Conservation (phyloP, 2,888 invertebrate genomes). For the Eurois occulta region DNA sequence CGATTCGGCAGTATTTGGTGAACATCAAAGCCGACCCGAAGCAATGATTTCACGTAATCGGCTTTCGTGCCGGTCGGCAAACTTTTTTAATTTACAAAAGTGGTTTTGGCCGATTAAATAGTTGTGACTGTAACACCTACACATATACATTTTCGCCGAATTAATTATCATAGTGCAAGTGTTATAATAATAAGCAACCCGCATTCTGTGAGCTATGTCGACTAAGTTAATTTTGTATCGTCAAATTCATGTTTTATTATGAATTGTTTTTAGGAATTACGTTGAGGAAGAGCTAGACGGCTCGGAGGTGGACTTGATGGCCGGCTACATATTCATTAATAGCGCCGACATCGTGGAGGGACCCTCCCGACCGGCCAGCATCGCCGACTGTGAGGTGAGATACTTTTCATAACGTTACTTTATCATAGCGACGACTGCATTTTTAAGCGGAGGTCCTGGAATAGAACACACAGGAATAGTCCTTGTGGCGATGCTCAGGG, state of each 20-base stretch:
- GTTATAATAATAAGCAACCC: not conserved
- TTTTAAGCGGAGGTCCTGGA: not conserved
- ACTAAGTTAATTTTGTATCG: not conserved
- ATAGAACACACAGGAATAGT: too few species aligned
- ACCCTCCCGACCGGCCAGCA: constrained; percentile 48
- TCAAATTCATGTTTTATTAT: constrained; percentile 7
- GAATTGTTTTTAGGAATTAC: constrained; percentile 43
- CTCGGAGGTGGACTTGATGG: constrained; percentile 73
- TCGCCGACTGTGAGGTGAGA: constrained; percentile 64
- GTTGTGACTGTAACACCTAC: too few species aligned
- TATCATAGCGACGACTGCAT: not conserved
- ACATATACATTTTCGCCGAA: not conserved
- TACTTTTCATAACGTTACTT: not conserved
- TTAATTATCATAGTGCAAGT: too few species aligned
- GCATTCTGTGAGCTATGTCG: not conserved
- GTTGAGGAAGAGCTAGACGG: constrained; percentile 74
- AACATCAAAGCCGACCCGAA: not conserved
- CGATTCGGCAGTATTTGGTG: not conserved
- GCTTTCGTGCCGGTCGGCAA: not conserved
- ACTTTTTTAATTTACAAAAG: too few species aligned
- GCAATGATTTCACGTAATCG: not conserved
- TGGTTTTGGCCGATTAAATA: too few species aligned
- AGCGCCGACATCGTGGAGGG: constrained; percentile 49
- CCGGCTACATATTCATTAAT: constrained; percentile 81
- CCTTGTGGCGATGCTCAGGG: not conserved